Evolutionary conservation across 2,113 vertebrate species (phyloP).

Genomic region (Hemibagrus wyckioides): DNA sequence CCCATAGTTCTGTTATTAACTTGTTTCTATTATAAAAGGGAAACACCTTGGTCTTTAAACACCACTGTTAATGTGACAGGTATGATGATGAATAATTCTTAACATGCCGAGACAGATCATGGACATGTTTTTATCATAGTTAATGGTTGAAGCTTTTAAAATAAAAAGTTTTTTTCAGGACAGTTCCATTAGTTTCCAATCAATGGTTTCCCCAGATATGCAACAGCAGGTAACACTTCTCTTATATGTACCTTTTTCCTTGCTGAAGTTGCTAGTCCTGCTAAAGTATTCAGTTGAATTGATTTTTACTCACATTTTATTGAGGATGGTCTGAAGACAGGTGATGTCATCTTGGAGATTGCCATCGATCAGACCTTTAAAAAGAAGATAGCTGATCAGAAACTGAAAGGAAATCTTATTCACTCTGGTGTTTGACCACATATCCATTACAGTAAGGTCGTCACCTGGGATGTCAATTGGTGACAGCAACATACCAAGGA

Average conservation of each 20-base stretch:
- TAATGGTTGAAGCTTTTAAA: too few relatives aligned
- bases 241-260: neutral
- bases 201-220: too few relatives aligned
- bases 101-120: too few relatives aligned
- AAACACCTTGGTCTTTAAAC: neutral
- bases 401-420: neutral
- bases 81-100: too few relatives aligned
- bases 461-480: neutral
- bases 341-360: conserved; percentile 58
- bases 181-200: too few relatives aligned
- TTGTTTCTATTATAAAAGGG: too few relatives aligned
- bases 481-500: neutral
- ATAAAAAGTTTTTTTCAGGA: too few relatives aligned
- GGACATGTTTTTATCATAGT: too few relatives aligned
- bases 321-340: conserved; percentile 53
- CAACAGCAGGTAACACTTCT: too few relatives aligned
- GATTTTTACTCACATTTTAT: conserved; percentile 38
- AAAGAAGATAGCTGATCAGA: neutral
- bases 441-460: neutral
- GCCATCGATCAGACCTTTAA: conserved; percentile 58
- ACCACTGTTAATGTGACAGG: neutral
- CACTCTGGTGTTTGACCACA: neutral
- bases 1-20: too few relatives aligned
- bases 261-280: neutral
- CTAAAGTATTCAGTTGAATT: neutral